These are phyloP conservation scores for Drosophila kanekoi DNA, from an alignment of 2,888 invertebrate genomes.

Conservation along the genomic window DNA sequence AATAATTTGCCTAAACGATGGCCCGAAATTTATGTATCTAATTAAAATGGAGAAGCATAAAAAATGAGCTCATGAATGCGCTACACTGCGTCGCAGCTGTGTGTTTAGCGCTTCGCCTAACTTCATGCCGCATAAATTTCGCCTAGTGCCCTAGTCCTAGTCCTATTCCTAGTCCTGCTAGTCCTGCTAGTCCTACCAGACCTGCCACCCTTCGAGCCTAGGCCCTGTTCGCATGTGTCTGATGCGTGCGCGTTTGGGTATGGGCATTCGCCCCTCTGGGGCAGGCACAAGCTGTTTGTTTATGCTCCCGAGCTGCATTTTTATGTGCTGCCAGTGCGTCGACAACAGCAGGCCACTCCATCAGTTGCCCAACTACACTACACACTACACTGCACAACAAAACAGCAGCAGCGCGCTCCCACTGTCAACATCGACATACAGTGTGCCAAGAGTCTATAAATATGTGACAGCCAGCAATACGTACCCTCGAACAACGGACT, in stretches of 20 bases:
- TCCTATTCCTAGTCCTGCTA: too few species aligned
- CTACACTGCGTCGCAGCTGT: slow-evolving; percentile 39
- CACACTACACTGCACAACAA: slow-evolving; percentile 30
- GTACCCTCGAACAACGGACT: too few species aligned
- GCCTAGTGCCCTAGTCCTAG: slow-evolving; percentile 28
- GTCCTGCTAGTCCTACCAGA: slow-evolving; percentile 10
- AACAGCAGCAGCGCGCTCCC: slow-evolving; percentile 14
- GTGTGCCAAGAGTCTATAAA: background rate
- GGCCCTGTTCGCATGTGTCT: slow-evolving; percentile 12
- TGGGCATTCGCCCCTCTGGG: background rate
- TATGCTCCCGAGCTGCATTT: slow-evolving; percentile 73
- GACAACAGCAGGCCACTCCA: slow-evolving; percentile 55
- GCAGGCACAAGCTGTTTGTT: slow-evolving; percentile 68
- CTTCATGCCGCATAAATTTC: slow-evolving; percentile 67
- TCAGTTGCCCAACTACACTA: slow-evolving; percentile 44
- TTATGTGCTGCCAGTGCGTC: slow-evolving; percentile 57
- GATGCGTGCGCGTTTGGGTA: slow-evolving; percentile 23
- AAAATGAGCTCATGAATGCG: slow-evolving; percentile 53
- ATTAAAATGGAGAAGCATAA: slow-evolving; percentile 64
- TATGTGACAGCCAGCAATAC: too few species aligned
- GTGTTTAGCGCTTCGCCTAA: slow-evolving; percentile 67
- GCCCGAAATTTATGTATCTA: slow-evolving; percentile 64
- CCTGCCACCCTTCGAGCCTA: background rate
- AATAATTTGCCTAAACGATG: slow-evolving; percentile 43
- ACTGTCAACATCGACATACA: background rate